A percentile compares a stretch with the other conserved stretches of the same genome.
Evolutionary conservation across 2,113 vertebrate genomes (phyloP).

Genomic region (Brienomyrus longianalis): DNA sequence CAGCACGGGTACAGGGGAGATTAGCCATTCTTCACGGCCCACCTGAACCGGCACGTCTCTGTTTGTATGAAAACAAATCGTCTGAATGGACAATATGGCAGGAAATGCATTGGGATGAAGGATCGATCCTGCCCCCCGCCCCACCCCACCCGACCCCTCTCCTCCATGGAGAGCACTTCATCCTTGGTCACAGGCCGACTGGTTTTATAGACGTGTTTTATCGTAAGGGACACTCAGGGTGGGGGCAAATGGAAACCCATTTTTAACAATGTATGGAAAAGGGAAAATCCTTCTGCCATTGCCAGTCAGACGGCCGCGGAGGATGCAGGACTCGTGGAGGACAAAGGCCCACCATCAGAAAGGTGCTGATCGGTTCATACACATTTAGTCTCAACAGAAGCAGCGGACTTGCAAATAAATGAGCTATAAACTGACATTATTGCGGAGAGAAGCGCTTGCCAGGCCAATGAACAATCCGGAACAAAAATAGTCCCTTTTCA

Average conservation of each 20-base stretch:
- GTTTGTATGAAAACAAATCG: conserved; percentile 61
- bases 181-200: conserved; percentile 51
- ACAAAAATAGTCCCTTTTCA: not conserved
- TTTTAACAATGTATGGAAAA: conserved; percentile 18
- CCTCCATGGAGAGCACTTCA: conserved; percentile 58
- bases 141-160: not conserved
- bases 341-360: not conserved
- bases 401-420: not conserved
- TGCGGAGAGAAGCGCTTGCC: not conserved
- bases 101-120: conserved; percentile 60
- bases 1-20: conserved; percentile 47
- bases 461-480: not conserved
- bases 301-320: not conserved
- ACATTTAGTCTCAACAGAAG: not conserved
- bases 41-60: conserved; percentile 48
- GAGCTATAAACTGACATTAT: not conserved
- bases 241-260: conserved; percentile 3
- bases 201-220: conserved; percentile 49
- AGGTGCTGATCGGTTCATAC: not conserved
- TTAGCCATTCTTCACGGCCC: conserved; percentile 45
- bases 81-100: conserved; percentile 40
- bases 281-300: not conserved
- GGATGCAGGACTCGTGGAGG: not conserved
- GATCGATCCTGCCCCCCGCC: conserved; percentile 57
- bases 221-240: conserved; percentile 27